Evolutionary conservation across 2,888 invertebrate species (phyloP), one percentile per base, ranked within the genome.

Genomic region (Balanococcus diminutus): DNA sequence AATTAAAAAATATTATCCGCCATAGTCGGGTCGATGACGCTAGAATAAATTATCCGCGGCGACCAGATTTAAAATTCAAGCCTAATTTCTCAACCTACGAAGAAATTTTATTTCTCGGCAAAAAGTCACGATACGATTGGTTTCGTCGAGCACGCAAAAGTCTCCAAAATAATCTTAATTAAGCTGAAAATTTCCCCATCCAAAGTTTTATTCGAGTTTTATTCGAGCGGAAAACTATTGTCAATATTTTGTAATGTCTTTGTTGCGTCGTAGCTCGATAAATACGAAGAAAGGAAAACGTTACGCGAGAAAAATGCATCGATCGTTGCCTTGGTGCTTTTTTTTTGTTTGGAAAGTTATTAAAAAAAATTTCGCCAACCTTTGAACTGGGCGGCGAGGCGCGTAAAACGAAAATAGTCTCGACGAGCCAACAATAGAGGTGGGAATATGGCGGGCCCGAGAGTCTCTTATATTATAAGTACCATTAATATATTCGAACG

Each of bases 1-100:
- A 72, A 72, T 72, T 72, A 31, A 31, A n/a, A 72, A 72, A 72
- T 72, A 72, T 72, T 72, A 72, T 72, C 32, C 72, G 28, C 5
- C 61, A n/a, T n/a, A n/a, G n/a, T n/a, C n/a, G n/a, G n/a, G 61
- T 25, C 72, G 46, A 46, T 46, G 46, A 46, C 46, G 46, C 46
- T 2, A 16, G 72, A 72, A 32, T 72, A 72, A 72, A 72, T 72
- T 72, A 46, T 46, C n/a, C 16, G n/a, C n/a, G n/a, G n/a, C n/a
- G 11, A 72, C 4, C 28, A 11, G 72, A 72, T 72, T 72, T 72
- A 32, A 31, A 72, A 72, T 31, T 31, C 72, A 31, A 16, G 8
- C 6, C 32, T 72, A 72, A 32, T 72, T 46, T 46, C n/a, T 46
- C 46, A n/a, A 1, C 39, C 9, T n/a, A n/a, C n/a, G n/a, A n/a